phyloP scores from a whole-genome alignment of 2,888 invertebrate species.

The Melipona bicolor region DNA sequence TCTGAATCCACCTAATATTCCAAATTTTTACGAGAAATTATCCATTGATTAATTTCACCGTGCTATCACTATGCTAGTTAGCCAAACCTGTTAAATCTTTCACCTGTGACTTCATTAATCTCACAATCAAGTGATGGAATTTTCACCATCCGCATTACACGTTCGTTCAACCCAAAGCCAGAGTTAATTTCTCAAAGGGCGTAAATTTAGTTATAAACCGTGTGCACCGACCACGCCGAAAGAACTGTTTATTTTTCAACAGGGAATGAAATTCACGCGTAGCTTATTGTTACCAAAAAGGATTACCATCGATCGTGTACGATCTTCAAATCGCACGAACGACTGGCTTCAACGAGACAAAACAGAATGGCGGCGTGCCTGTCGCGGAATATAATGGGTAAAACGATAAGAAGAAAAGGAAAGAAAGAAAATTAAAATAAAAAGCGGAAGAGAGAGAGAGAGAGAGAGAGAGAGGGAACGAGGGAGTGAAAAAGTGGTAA shows the following conservation, averaged over 20 bases:
- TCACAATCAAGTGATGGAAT: too few species aligned
- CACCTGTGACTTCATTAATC: too few species aligned
- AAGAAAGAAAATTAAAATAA: not conserved
- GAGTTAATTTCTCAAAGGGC: not conserved
- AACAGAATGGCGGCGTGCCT: slow-evolving; percentile 37
- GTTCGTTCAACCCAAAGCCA: too few species aligned
- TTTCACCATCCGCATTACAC: too few species aligned
- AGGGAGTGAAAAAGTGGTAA: slow-evolving; percentile 12
- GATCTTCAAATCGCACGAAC: slow-evolving; percentile 33
- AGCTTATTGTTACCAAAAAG: slow-evolving; percentile 27
- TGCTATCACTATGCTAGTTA: too few species aligned
- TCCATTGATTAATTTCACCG: too few species aligned
- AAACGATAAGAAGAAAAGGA: not conserved
- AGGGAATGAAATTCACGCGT: slow-evolving; percentile 25
- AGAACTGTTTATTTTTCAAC: slow-evolving; percentile 3
- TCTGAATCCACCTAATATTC: too few species aligned
- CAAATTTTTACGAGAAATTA: too few species aligned
- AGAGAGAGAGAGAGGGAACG: not conserved
- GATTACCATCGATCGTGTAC: slow-evolving; percentile 32
- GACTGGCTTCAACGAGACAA: slow-evolving; percentile 34
- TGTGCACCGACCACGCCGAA: not conserved
- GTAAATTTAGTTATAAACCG: not conserved
- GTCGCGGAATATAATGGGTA: slow-evolving; percentile 14
- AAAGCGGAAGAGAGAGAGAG: not conserved
- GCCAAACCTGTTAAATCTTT: too few species aligned